Evolutionary conservation across 1,140 invertebrate species (phyloP).

Genomic region (Drosophila takahashii): DNA sequence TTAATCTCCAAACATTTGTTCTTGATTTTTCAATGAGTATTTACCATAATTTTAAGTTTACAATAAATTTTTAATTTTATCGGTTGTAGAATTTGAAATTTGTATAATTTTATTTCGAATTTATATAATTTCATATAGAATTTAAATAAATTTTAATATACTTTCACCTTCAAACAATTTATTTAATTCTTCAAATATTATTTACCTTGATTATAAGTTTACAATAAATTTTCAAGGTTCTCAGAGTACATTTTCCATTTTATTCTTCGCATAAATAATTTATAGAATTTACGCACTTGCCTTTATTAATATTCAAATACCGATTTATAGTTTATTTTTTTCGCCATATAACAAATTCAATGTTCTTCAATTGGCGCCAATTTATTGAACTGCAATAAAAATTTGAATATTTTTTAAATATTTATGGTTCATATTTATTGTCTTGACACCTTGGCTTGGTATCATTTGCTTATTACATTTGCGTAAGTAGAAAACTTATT

Average conservation of each 20-base stretch:
- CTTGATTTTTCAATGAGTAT: too few relatives aligned
- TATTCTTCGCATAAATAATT: not conserved
- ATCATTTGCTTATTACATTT: constrained; percentile 19
- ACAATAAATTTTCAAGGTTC: not conserved
- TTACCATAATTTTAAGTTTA: too few relatives aligned
- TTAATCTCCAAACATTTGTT: too few relatives aligned
- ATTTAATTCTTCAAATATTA: too few relatives aligned
- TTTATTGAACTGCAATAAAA: constrained; percentile 17
- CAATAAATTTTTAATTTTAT: too few relatives aligned
- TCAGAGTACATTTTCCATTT: not conserved
- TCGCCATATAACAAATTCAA: constrained; percentile 4
- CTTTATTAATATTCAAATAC: constrained; percentile 21
- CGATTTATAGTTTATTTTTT: constrained; percentile 15
- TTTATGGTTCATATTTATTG: constrained; percentile 26
- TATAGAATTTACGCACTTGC: constrained; percentile 9
- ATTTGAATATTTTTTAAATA: constrained; percentile 25
- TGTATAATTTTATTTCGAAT: too few relatives aligned
- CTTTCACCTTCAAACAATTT: too few relatives aligned
- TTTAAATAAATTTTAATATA: too few relatives aligned
- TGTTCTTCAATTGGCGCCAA: constrained; percentile 2
- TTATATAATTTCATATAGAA: too few relatives aligned
- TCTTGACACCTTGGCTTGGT: constrained; percentile 15
- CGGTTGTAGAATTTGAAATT: too few relatives aligned
- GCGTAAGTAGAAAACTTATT: constrained; percentile 15
- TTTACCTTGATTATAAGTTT: too few relatives aligned